Evolutionary conservation across 1,140 invertebrate genomes (phyloP).

Genomic region (Drosophila pallidifrons): DNA sequence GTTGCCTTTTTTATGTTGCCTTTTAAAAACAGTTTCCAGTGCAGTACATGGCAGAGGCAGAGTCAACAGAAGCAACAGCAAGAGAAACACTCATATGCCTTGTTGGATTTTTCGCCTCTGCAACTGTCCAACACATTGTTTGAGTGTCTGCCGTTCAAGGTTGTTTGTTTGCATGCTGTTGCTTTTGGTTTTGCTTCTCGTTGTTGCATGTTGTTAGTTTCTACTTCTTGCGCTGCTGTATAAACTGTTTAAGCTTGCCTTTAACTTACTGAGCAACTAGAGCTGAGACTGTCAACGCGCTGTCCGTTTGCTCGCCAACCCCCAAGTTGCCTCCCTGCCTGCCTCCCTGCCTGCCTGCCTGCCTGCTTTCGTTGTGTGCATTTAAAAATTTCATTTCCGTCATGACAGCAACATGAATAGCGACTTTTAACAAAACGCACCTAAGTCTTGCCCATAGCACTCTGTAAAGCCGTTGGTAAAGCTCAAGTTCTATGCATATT

Average conservation of each 20-base stretch:
- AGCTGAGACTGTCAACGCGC: slow-evolving; percentile 14
- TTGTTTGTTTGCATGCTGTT: slow-evolving; percentile 42
- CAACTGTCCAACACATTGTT: slow-evolving; percentile 69
- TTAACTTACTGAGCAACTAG: slow-evolving; percentile 33
- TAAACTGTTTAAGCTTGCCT: slow-evolving; percentile 65
- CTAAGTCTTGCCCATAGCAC: slow-evolving; percentile 21
- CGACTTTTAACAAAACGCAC: slow-evolving; percentile 18
- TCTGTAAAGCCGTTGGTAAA: slow-evolving; percentile 13
- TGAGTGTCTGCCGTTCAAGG: slow-evolving; percentile 55
- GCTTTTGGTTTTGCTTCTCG: slow-evolving; percentile 24
- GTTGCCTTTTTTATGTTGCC: slow-evolving; percentile 56
- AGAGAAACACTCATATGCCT: slow-evolving; percentile 72
- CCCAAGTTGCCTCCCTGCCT: not conserved
- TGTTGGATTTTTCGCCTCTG: slow-evolving; percentile 52
- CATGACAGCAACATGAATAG: slow-evolving; percentile 52
- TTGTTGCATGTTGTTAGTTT: slow-evolving; percentile 41
- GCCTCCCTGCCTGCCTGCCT: not conserved
- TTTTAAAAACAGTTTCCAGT: slow-evolving; percentile 77
- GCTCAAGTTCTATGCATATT: slow-evolving; percentile 4
- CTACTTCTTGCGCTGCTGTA: slow-evolving; percentile 38
- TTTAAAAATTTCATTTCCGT: slow-evolving; percentile 77
- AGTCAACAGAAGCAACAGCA: slow-evolving; percentile 44
- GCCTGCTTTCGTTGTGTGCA: slow-evolving; percentile 25
- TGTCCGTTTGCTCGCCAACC: slow-evolving; percentile 19
- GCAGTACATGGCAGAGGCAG: slow-evolving; percentile 51